Conservation (phyloP, 2,888 invertebrate species). For the Leptura quadrifasciata region DNA sequence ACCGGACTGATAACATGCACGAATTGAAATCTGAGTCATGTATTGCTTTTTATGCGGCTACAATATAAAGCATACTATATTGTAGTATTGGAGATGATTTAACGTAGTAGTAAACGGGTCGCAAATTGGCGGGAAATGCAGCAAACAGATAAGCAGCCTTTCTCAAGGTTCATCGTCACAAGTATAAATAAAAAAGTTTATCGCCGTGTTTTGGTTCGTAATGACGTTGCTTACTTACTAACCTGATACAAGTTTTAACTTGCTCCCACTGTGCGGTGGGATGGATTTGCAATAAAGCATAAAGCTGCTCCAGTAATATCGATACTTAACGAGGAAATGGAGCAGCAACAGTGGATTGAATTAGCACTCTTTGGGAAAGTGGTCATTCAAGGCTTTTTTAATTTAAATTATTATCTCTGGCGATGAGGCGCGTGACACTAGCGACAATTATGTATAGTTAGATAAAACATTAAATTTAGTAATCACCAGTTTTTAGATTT, state of each 20-base stretch:
- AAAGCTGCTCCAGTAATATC: neutral
- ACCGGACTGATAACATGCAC: constrained; percentile 10
- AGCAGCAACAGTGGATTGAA: neutral
- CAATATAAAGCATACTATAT: constrained; percentile 9
- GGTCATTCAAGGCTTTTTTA: too few species aligned
- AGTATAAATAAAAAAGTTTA: constrained; percentile 30
- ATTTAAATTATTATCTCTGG: too few species aligned
- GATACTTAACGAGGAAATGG: neutral
- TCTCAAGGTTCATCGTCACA: constrained; percentile 36
- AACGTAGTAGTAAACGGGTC: constrained; percentile 23
- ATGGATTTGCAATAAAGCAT: neutral
- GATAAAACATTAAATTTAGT: too few species aligned
- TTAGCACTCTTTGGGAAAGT: too few species aligned
- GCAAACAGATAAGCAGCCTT: constrained; percentile 28
- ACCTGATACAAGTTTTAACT: constrained; percentile 18
- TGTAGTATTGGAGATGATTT: constrained; percentile 27
- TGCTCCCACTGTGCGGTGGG: neutral
- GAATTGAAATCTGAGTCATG: constrained; percentile 20
- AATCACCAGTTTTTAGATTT: too few species aligned
- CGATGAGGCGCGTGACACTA: too few species aligned
- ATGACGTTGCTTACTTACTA: constrained; percentile 22
- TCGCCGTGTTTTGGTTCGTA: constrained; percentile 21
- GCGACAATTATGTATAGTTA: too few species aligned
- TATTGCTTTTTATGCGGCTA: constrained; percentile 1
- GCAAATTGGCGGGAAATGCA: constrained; percentile 20